Evolutionary conservation across 2,113 vertebrate species (phyloP).

Genomic region (Thomomys bottae): DNA sequence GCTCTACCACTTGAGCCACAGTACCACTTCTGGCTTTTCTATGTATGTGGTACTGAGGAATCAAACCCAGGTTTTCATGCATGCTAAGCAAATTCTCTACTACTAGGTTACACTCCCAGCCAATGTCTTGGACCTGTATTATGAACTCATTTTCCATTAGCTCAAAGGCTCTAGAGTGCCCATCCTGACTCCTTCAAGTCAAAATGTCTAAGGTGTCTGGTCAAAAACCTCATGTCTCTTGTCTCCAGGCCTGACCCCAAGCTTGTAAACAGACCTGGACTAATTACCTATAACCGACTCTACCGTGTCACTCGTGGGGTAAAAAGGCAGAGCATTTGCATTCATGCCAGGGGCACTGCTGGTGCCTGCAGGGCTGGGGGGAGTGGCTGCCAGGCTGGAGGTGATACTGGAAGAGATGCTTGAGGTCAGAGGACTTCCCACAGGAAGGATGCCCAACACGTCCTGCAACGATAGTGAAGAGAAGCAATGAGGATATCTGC

Average conservation of each 20-base stretch:
- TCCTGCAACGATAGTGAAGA: slow-evolving; percentile 88
- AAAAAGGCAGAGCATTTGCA: slow-evolving; percentile 98
- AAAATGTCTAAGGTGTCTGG: not conserved
- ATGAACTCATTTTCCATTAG: not conserved
- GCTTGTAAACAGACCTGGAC: not conserved
- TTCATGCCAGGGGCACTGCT: slow-evolving; percentile 97
- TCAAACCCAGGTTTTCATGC: no score
- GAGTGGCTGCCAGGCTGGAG: slow-evolving; percentile 96
- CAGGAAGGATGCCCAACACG: slow-evolving; percentile 93
- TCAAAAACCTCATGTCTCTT: not conserved
- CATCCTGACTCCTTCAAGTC: not conserved
- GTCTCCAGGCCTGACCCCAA: not conserved
- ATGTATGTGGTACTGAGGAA: no score
- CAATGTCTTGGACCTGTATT: no score
- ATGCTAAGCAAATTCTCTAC: no score
- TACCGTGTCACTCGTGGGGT: slow-evolving; percentile 98
- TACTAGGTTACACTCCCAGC: no score
- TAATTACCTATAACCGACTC: slow-evolving; percentile 97
- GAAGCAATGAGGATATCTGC: not conserved
- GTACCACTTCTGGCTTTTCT: no score
- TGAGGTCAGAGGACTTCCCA: slow-evolving; percentile 93
- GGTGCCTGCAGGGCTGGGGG: slow-evolving; percentile 94
- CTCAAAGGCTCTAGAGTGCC: not conserved
- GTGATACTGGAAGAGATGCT: slow-evolving; percentile 98
- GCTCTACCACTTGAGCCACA: no score